phyloP scores from a whole-genome alignment of 2,888 invertebrate species.

The Iphiclides podalirius region DNA sequence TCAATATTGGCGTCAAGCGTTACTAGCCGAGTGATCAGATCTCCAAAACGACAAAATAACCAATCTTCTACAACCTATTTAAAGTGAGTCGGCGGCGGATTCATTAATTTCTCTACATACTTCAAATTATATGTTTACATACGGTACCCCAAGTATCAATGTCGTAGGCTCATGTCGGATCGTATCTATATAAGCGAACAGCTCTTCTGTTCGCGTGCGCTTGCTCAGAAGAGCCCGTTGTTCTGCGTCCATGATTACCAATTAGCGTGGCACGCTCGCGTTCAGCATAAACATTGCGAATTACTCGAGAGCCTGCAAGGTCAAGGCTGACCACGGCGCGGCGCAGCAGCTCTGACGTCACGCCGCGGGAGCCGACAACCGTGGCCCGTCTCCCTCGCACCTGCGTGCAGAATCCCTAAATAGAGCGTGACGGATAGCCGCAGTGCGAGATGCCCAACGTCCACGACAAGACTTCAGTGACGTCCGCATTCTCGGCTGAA shows the following conservation, averaged over 20 bases:
- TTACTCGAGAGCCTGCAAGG: slow-evolving; percentile 54
- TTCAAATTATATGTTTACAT: no score
- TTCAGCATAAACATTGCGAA: slow-evolving; percentile 43
- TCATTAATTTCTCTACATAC: no score
- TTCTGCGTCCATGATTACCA: slow-evolving; percentile 11
- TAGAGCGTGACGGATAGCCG: slow-evolving; percentile 36
- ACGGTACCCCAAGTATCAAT: no score
- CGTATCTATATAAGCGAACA: no score
- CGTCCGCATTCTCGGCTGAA: slow-evolving; percentile 64
- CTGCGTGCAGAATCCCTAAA: slow-evolving; percentile 24
- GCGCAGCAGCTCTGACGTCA: slow-evolving; percentile 40
- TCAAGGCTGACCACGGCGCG: slow-evolving; percentile 64
- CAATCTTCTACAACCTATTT: no score
- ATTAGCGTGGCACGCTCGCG: slow-evolving; percentile 13
- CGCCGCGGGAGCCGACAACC: slow-evolving; percentile 30
- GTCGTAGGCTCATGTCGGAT: no score
- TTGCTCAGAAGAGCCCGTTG: no score
- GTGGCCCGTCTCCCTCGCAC: slow-evolving; percentile 46
- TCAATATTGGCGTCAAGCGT: no score
- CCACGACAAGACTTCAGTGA: slow-evolving; percentile 55
- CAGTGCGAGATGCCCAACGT: neutral
- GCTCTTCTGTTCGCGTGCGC: no score
- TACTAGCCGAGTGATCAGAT: no score
- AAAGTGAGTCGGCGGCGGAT: no score
- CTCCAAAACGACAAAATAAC: no score